phyloP scores from a whole-genome alignment of 2,888 invertebrate genomes.

The Suillia variegata region DNA sequence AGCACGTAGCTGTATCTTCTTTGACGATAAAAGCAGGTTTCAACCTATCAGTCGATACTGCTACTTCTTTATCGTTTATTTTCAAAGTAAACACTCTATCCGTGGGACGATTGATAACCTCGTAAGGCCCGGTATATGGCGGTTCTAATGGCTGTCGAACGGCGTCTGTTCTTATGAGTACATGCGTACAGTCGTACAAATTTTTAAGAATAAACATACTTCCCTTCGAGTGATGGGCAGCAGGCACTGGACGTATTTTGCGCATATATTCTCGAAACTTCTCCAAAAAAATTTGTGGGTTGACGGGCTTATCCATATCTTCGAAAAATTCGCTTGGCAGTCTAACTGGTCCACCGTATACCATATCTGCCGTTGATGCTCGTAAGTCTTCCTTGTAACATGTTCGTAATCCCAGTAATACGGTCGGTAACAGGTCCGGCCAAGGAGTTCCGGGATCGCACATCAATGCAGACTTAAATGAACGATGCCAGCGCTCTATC shows the following conservation, averaged over 20 bases:
- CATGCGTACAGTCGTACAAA: constrained; percentile 23
- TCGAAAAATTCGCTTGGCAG: constrained; percentile 37
- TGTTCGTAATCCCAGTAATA: constrained; percentile 48
- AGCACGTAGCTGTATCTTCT: background rate
- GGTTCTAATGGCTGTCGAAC: constrained; percentile 25
- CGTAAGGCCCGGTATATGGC: constrained; percentile 37
- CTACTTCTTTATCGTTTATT: constrained; percentile 1
- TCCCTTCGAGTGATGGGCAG: constrained; percentile 20
- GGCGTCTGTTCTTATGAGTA: constrained; percentile 20
- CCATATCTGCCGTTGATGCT: constrained; percentile 43
- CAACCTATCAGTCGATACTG: no score
- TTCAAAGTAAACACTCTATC: constrained; percentile 8
- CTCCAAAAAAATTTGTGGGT: constrained; percentile 13
- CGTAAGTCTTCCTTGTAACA: constrained; percentile 44
- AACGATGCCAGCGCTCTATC: constrained; percentile 54
- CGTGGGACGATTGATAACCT: constrained; percentile 24
- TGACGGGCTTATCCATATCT: constrained; percentile 11
- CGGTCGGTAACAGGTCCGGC: constrained; percentile 43
- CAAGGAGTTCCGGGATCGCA: constrained; percentile 38
- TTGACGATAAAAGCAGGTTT: constrained; percentile 3
- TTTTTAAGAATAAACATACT: constrained; percentile 21
- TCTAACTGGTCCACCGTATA: constrained; percentile 43
- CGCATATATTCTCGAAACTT: constrained; percentile 23
- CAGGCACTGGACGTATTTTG: constrained; percentile 20
- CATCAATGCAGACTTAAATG: constrained; percentile 53